Percentiles rank a stretch among this genome's conserved stretches.
These are phyloP conservation scores for Dermochelys coriacea DNA, from an alignment of 2,797 vertebrate genomes.

Conservation along the genomic window DNA sequence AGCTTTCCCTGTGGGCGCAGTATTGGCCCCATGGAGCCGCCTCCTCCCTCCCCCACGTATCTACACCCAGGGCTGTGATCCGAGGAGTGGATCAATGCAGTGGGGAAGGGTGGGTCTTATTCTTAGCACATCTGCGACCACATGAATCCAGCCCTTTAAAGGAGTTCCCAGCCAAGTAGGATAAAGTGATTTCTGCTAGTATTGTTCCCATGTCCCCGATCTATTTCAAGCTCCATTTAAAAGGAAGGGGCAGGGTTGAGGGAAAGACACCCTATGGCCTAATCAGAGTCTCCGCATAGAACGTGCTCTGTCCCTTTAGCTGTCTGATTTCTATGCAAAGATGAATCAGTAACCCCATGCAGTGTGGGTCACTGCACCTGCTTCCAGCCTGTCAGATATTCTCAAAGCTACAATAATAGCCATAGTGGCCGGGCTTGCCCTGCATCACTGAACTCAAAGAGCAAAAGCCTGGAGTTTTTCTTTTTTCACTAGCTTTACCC, in stretches of 20 bases:
- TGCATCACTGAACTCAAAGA: rapidly evolving
- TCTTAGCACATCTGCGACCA: background rate
- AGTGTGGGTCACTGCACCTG: slow-evolving; percentile 6
- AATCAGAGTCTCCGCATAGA: background rate
- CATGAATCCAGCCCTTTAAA: background rate
- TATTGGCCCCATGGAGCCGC: background rate
- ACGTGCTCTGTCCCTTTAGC: background rate
- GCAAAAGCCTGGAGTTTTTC: background rate
- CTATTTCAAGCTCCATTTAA: background rate
- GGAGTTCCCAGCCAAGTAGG: rapidly evolving
- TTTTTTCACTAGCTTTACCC: background rate
- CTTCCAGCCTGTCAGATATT: background rate
- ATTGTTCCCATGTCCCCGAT: rapidly evolving
- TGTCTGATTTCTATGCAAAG: background rate
- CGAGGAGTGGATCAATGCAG: background rate
- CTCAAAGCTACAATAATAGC: background rate
- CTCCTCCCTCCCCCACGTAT: background rate
- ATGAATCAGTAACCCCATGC: background rate
- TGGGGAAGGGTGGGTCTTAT: background rate
- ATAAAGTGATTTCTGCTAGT: background rate
- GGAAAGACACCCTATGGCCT: background rate
- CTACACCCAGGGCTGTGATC: background rate
- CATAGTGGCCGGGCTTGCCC: background rate
- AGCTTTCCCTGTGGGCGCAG: background rate
- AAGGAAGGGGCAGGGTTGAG: rapidly evolving